phyloP scores from a whole-genome alignment of 2,113 vertebrate genomes.

The Anoplopoma fimbria region DNA sequence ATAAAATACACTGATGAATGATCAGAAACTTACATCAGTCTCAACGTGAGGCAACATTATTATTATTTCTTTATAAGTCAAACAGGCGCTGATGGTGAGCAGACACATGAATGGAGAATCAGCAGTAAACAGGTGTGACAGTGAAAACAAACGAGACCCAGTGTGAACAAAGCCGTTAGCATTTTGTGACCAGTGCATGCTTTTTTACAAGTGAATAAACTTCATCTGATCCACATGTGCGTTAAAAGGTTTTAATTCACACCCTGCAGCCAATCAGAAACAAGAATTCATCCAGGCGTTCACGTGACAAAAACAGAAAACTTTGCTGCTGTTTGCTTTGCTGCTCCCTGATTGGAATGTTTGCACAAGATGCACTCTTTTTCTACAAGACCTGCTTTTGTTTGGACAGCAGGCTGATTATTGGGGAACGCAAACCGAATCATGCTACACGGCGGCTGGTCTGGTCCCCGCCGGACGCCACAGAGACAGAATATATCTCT shows the following conservation, averaged over 20 bases:
- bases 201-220: background rate
- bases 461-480: background rate
- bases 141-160: too few species aligned
- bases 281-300: background rate
- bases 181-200: slow-evolving; percentile 17
- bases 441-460: slow-evolving; percentile 22
- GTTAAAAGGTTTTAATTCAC: background rate
- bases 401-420: background rate
- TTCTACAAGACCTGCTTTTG: slow-evolving; percentile 10
- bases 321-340: background rate
- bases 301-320: slow-evolving; percentile 1
- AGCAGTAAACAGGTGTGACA: background rate
- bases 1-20: background rate
- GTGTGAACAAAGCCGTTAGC: background rate
- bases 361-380: slow-evolving; percentile 22
- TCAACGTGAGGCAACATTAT: background rate
- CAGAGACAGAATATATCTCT: slow-evolving; percentile 24
- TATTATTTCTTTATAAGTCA: background rate
- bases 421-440: background rate
- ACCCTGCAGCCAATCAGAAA: slow-evolving; percentile 24
- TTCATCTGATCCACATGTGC: background rate
- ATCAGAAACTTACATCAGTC: background rate
- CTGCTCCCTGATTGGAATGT: slow-evolving; percentile 38
- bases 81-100: background rate
- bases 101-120: background rate